Conservation (phyloP, 1,140 invertebrate species). For the Apis mellifera region DNA sequence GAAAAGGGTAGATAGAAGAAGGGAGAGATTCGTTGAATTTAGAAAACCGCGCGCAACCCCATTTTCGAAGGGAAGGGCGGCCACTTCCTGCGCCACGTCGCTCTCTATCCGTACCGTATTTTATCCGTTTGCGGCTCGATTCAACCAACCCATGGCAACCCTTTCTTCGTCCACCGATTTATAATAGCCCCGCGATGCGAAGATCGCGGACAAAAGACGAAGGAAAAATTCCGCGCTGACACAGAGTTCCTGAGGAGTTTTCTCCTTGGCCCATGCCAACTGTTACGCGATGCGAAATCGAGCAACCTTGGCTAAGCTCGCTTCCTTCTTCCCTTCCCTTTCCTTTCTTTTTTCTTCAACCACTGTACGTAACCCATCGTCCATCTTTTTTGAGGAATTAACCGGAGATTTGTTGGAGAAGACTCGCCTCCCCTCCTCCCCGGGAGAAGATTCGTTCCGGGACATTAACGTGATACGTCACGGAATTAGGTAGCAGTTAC, state of each 20-base stretch:
- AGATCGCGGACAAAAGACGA: conserved; percentile 63
- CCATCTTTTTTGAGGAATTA: conserved; percentile 53
- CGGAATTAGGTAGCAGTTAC: conserved; percentile 51
- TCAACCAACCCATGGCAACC: conserved; percentile 10
- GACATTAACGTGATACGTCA: conserved; percentile 51
- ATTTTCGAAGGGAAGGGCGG: conserved; percentile 60
- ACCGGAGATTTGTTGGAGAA: conserved; percentile 49
- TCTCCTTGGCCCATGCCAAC: conserved; percentile 15
- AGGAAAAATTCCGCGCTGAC: conserved; percentile 66
- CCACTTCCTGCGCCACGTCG: conserved; percentile 54
- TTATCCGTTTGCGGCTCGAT: conserved; percentile 58
- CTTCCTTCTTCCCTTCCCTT: not conserved
- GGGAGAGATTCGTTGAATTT: conserved; percentile 53
- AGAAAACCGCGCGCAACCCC: conserved; percentile 57
- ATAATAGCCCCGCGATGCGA: conserved; percentile 60
- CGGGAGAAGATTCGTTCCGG: not conserved
- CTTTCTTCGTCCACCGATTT: conserved; percentile 28
- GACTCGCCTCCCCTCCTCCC: not conserved
- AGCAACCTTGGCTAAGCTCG: not conserved
- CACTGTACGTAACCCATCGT: not conserved
- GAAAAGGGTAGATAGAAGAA: not conserved
- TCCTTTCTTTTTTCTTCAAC: rapidly evolving
- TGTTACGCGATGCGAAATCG: conserved; percentile 10
- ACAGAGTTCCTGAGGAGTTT: conserved; percentile 54
- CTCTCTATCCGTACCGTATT: conserved; percentile 56